A percentile compares a stretch with the other conserved stretches of the same genome.
Evolutionary conservation across 2,113 vertebrate genomes (phyloP).

Genomic region (Arenaria interpres): DNA sequence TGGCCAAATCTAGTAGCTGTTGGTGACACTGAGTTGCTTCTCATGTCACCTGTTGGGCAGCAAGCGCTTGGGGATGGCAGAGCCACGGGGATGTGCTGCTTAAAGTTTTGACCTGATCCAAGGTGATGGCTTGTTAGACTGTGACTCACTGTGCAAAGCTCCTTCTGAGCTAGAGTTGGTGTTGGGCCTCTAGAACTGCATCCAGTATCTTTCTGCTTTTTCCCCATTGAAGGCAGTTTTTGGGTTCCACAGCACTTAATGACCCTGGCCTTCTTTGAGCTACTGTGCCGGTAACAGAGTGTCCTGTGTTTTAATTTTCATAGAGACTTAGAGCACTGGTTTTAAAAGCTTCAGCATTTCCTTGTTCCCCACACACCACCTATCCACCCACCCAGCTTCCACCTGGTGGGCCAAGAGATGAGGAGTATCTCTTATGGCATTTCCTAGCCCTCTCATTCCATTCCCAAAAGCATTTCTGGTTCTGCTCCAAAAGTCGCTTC

Average conservation of each 20-base stretch:
- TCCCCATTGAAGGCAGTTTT: not conserved
- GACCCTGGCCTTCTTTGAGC: not conserved
- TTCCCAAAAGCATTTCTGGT: constrained; percentile 15
- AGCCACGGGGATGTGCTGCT: not conserved
- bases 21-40: not conserved
- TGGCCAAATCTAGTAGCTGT: not conserved
- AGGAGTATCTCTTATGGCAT: not conserved
- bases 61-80: not conserved
- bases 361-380: not conserved
- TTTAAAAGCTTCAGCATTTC: not conserved
- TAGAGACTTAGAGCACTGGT: not conserved
- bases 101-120: rapidly evolving
- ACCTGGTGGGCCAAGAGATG: not conserved
- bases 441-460: not conserved
- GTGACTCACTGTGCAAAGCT: not conserved
- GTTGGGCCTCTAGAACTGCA: not conserved
- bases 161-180: not conserved
- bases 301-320: not conserved
- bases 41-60: not conserved
- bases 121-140: not conserved
- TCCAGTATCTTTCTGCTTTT: not conserved
- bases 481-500: not conserved
- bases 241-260: not conserved
- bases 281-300: not conserved
- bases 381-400: not conserved